Percentiles rank a stretch among this genome's conserved stretches.
Conservation (phyloP, 2,888 invertebrate genomes). For the Brachypalpus laphriformis region DNA sequence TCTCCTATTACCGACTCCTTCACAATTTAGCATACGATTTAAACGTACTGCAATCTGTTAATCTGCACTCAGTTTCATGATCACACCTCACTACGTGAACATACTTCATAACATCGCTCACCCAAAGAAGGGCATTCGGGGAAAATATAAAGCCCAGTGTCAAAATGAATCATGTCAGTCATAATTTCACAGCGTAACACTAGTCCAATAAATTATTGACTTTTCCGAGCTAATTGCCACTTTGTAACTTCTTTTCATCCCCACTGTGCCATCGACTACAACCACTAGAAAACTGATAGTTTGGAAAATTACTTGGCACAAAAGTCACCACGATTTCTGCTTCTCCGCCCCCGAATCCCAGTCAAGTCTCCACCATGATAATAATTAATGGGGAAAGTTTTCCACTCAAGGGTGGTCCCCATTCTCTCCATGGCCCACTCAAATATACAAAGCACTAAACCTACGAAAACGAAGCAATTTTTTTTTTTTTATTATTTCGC, state of each 20-base stretch:
- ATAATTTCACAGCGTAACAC: not conserved
- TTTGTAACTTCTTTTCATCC: not conserved
- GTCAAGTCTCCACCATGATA: constrained; percentile 17
- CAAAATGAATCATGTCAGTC: not conserved
- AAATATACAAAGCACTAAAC: constrained; percentile 43
- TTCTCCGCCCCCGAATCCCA: not conserved
- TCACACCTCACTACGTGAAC: no score
- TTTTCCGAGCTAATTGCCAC: not conserved
- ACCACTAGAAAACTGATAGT: constrained; percentile 29
- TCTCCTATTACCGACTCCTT: no score
- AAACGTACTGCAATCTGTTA: no score
- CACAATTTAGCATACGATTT: no score
- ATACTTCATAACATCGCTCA: no score
- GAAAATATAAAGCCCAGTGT: no score
- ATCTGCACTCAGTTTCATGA: no score
- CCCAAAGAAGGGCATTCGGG: no score
- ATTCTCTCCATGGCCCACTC: constrained; percentile 5
- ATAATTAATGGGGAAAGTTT: constrained; percentile 70
- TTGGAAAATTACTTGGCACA: constrained; percentile 39
- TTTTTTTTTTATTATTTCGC: not conserved
- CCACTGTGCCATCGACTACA: not conserved
- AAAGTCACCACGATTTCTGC: constrained; percentile 19
- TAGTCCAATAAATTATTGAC: not conserved
- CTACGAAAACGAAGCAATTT: constrained; percentile 3
- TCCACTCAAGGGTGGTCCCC: constrained; percentile 11